These are phyloP conservation scores for Heliothis subflexa DNA, from an alignment of 1,140 invertebrate species.

Conservation along the genomic window DNA sequence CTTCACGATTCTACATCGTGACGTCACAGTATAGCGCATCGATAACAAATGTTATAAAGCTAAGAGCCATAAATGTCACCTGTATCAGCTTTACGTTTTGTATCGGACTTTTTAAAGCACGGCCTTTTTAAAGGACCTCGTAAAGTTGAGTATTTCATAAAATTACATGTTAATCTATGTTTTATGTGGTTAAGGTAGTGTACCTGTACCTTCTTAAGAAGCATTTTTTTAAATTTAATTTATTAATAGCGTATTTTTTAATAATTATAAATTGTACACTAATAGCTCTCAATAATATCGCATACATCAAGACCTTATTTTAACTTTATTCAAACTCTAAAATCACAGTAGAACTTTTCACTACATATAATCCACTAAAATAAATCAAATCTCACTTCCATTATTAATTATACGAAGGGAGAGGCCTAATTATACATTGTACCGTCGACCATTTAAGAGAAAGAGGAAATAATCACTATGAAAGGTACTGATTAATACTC, in stretches of 20 bases:
- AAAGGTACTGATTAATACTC: constrained; percentile 28
- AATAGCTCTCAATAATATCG: too few relatives aligned
- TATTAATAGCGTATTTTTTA: too few relatives aligned
- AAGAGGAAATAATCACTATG: background rate
- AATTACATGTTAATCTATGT: background rate
- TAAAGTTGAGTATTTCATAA: background rate
- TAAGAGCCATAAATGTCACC: constrained; percentile 17
- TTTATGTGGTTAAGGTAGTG: too few relatives aligned
- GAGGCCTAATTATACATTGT: constrained; percentile 28
- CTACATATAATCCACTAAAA: background rate
- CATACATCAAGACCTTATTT: background rate
- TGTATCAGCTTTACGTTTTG: constrained; percentile 15
- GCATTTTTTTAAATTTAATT: too few relatives aligned
- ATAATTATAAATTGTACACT: too few relatives aligned
- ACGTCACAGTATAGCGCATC: constrained; percentile 8
- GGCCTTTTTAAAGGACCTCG: background rate
- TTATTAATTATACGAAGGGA: constrained; percentile 5
- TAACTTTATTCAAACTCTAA: background rate
- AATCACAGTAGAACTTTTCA: background rate
- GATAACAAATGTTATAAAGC: background rate
- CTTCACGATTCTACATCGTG: background rate
- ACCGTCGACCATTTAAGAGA: background rate
- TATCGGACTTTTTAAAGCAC: constrained; percentile 1
- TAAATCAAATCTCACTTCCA: constrained; percentile 8
- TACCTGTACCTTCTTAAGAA: too few relatives aligned